Base-by-base conservation (phyloP, 2,888 invertebrate species). In the Macaria liturata region DNA sequence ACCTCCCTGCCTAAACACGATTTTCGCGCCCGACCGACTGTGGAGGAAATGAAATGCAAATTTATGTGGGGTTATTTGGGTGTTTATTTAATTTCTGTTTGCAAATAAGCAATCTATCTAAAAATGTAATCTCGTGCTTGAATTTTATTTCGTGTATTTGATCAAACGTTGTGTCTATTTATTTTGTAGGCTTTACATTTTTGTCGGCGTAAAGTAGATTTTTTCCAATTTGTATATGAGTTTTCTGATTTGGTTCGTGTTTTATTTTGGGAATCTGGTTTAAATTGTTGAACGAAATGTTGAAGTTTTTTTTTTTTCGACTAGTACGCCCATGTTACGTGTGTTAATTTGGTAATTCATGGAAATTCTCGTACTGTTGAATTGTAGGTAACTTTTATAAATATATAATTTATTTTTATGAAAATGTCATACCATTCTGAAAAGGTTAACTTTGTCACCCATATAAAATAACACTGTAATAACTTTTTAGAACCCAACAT, bases 11-110 rank as follows among this genome's bases (percentile, higher is more conserved):
- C 52, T 60, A 60, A 37, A 65, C 62, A 67, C 57, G 61, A 62
- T 62, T 67, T 58, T 62, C 59, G 44, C 58, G 53, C 57, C 52
- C 62, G 45, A 59, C 44, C 59, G 62, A 46, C 51, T 57, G 54
- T 58, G 45, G 59, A 61, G 67, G 67, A 67, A 67, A 67, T 67
- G 57, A 65, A 65, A 65, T 65, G 67, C 61, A 62, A 67, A 67
- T 67, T 67, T 65, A 64, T 62, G 61, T 64, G 42, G 58, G 64
- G 51, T 59, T 65, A 67, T 64, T 64, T 54, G 54, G 54, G 46
- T 60, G 60, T 65, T 57, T 64, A 67, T 62, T 64, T 67, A 62
- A 58, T 61, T 57, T 65, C 59, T 54, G 59, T 59, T 57, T 54
- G 47, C 49, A 60, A 60, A 60, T 60, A 60, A 52, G 55, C 59